phyloP scores from a whole-genome alignment of 1,140 invertebrate species.

The Chlorops oryzae region DNA sequence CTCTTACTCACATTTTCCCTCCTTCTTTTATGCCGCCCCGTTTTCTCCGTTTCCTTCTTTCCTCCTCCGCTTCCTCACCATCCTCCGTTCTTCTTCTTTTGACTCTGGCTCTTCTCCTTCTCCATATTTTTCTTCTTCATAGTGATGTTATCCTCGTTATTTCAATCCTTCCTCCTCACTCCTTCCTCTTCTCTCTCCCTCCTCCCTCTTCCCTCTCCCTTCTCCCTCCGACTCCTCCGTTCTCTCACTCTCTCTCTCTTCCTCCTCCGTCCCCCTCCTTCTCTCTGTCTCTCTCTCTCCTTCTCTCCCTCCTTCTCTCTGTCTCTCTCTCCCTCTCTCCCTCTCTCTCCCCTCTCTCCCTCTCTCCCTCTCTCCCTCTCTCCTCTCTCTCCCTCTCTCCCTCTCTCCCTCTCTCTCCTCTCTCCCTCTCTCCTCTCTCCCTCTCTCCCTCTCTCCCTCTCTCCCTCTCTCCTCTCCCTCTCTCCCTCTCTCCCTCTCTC shows the following conservation, averaged over 20 bases:
- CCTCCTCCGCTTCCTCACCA: too few relatives aligned
- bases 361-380: background rate
- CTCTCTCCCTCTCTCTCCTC: background rate
- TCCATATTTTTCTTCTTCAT: too few relatives aligned
- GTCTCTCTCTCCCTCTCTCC: background rate
- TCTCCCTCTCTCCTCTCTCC: background rate
- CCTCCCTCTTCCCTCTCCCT: background rate
- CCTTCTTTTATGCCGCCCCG: too few relatives aligned
- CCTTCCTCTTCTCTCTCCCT: too few relatives aligned
- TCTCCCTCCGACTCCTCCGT: background rate
- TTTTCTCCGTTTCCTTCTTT: too few relatives aligned
- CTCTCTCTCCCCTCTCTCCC: background rate
- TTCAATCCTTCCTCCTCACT: too few relatives aligned
- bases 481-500: background rate
- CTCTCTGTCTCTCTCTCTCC: background rate
- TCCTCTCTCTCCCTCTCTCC: background rate
- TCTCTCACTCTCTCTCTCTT: background rate
- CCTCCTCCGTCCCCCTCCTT: background rate
- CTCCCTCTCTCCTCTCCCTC: background rate
- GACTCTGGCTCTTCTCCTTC: too few relatives aligned
- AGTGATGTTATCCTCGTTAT: too few relatives aligned
- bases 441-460: background rate
- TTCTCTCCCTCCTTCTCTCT: background rate
- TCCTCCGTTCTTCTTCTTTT: too few relatives aligned
- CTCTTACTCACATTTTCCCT: too few relatives aligned